Conservation (phyloP, 2,113 vertebrate species). For the Zosterops japonicus region DNA sequence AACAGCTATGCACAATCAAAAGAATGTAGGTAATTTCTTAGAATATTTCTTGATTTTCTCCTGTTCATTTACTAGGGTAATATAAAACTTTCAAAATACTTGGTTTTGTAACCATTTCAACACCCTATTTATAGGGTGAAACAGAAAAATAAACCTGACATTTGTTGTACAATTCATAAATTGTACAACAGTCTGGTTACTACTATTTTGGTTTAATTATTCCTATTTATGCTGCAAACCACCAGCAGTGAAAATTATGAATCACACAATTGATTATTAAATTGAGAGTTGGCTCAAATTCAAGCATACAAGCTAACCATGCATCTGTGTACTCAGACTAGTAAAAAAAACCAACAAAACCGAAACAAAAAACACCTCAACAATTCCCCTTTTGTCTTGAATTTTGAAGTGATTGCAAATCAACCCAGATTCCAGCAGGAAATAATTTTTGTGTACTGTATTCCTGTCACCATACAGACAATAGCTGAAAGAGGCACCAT, state of each 20-base stretch:
- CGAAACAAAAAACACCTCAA: accelerated
- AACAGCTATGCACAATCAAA: background rate
- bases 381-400: background rate
- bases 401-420: background rate
- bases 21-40: background rate
- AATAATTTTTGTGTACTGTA: background rate
- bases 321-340: background rate
- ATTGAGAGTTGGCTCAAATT: background rate
- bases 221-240: background rate
- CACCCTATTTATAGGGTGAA: background rate
- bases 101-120: background rate
- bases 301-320: background rate
- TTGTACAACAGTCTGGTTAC: background rate
- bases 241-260: constrained; percentile 1
- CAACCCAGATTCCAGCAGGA: background rate
- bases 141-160: background rate
- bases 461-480: background rate
- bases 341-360: background rate
- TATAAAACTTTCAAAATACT: background rate
- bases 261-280: background rate
- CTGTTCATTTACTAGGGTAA: background rate
- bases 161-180: background rate
- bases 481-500: background rate
- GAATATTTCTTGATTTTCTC: background rate
- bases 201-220: constrained; percentile 4